Base-by-base conservation (phyloP, 2,888 invertebrate genomes). In the Peribatodes rhomboidaria region DNA sequence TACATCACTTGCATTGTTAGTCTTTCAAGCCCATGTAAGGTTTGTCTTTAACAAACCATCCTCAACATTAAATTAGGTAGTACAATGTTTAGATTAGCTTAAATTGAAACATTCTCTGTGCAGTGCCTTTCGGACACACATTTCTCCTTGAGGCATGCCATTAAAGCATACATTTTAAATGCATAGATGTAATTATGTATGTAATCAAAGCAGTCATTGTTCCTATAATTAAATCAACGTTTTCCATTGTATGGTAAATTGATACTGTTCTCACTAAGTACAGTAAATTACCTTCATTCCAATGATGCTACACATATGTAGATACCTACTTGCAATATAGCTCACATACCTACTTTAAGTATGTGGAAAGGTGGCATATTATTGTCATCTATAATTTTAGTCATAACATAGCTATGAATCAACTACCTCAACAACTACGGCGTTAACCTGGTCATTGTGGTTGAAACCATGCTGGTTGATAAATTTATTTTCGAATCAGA, bases 171-270 rank as follows among this genome's bases (percentile, higher is more conserved):
- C 11, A 35, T 35, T 20, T n/a, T n/a, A n/a, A n/a, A n/a, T n/a
- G n/a, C n/a, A n/a, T n/a, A n/a, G n/a, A 33, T 42, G 16, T 41
- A 27, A 33, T 33, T 33, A 42, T 42, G 42, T 33, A 33, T 49
- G 37, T 13, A 47, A 47, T 8, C 9, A 11, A 39, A 47, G 6
- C 47, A 49, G 14, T 16, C 49, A 41, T 58, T 58, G 58, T 58
- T 44, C 9, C 8, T 49, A 27, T 39, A 55, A 61, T 49, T 20
- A 55, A 49, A 49, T 57, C 47, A 41, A 46, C 33, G 52, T 58
- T 20, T 49, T 27, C 18, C 13, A 37, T 58, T 46, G 35, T 58
- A 31, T 58, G 58, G 31, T 58, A 58, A 58, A 47, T n/a, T 31
- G 20, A 41, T 39, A 41, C 11, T 41, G 39, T 58, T 41, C 46